phyloP scores from a whole-genome alignment of 2,113 vertebrate genomes.

The Pachypanchax playfairii region DNA sequence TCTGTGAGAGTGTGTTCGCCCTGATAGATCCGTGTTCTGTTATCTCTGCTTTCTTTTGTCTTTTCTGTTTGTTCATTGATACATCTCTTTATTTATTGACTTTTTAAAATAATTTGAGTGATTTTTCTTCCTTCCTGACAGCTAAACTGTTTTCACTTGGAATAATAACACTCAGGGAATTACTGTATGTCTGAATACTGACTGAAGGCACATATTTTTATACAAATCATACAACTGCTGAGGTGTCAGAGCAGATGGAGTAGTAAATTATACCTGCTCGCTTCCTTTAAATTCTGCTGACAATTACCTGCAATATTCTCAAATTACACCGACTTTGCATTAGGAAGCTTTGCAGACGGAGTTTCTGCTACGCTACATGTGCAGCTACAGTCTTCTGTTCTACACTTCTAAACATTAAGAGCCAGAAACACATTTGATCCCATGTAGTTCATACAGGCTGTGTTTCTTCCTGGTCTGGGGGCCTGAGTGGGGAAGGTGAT shows the following conservation, averaged over 20 bases:
- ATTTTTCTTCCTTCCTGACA: too few relatives aligned
- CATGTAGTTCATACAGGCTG: slow-evolving; percentile 13
- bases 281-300: slow-evolving; percentile 7
- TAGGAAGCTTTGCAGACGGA: too few relatives aligned
- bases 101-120: background rate
- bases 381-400: background rate
- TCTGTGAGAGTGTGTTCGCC: slow-evolving; percentile 51
- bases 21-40: slow-evolving; percentile 39
- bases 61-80: slow-evolving; percentile 8
- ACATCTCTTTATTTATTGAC: too few relatives aligned
- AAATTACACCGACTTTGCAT: slow-evolving; percentile 5
- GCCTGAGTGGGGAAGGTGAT: slow-evolving; percentile 50
- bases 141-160: too few relatives aligned
- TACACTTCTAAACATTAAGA: background rate
- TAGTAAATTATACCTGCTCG: background rate
- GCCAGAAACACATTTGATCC: slow-evolving; percentile 19
- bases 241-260: background rate
- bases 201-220: background rate
- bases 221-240: background rate
- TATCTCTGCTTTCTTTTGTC: slow-evolving; percentile 38
- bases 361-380: background rate
- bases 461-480: slow-evolving; percentile 19
- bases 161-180: too few relatives aligned
- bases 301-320: slow-evolving; percentile 15
- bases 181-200: background rate